Evolutionary conservation across 2,797 vertebrate species (phyloP).

Genomic region (Muscicapa comitata): DNA sequence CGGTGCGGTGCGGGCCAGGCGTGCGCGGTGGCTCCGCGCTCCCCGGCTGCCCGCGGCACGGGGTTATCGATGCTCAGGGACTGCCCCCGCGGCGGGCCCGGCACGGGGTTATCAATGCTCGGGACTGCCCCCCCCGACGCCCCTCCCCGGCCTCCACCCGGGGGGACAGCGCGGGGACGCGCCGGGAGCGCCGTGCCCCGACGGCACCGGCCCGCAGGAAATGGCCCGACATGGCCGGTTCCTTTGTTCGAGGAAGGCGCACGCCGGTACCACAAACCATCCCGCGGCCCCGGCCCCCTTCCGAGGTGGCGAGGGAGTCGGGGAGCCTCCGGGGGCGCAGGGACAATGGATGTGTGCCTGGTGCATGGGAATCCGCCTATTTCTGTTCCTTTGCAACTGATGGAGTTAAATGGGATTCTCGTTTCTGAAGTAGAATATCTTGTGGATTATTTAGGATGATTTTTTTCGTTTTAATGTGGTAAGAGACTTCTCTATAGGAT

Average conservation of each 20-base stretch:
- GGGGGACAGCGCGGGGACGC: not conserved
- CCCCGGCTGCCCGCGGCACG: not conserved
- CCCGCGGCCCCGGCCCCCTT: not conserved
- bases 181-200: not conserved
- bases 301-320: not conserved
- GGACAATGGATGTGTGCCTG: not conserved
- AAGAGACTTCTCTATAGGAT: fast-evolving
- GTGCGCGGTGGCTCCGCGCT: not conserved
- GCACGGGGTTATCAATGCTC: not conserved
- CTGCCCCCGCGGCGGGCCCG: not conserved
- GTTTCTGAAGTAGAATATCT: fast-evolving
- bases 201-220: not conserved
- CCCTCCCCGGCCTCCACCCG: slow-evolving; percentile 15
- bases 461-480: not conserved
- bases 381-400: not conserved
- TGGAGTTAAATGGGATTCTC: not conserved
- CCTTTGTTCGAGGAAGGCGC: not conserved
- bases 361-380: fast-evolving
- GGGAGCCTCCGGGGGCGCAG: too few relatives aligned
- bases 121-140: slow-evolving; percentile 25
- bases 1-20: not conserved
- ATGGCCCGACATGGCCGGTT: fast-evolving
- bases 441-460: not conserved
- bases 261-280: not conserved
- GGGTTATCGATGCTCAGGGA: too few relatives aligned